These are phyloP conservation scores for Latrodectus elegans DNA, from an alignment of 2,888 invertebrate genomes.

Conservation along the genomic window DNA sequence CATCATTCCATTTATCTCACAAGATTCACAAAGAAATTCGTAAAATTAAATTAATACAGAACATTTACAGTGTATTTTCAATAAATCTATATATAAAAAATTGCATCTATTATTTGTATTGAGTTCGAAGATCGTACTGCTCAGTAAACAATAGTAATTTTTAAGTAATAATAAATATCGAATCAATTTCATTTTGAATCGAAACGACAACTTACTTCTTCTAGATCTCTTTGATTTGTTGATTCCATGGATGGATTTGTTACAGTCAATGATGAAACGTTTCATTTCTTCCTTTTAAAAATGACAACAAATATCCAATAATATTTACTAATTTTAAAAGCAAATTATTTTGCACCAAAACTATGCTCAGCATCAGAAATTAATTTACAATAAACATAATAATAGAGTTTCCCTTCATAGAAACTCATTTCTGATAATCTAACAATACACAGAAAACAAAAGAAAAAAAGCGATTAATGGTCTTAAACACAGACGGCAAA, in stretches of 20 bases:
- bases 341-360: too few species aligned
- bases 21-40: too few species aligned
- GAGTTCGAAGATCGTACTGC: neutral
- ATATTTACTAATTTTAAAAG: neutral
- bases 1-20: too few species aligned
- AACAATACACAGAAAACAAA: slow-evolving; percentile 44
- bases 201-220: slow-evolving; percentile 49
- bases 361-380: too few species aligned
- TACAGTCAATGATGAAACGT: slow-evolving; percentile 33
- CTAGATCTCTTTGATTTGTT: slow-evolving; percentile 67
- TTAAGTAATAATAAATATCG: neutral
- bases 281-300: slow-evolving; percentile 64
- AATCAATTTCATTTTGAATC: neutral
- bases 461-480: slow-evolving; percentile 43
- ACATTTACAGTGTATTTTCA: too few species aligned
- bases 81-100: too few species aligned
- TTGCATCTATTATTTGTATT: too few species aligned
- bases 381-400: too few species aligned
- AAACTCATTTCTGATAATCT: slow-evolving; percentile 8
- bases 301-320: slow-evolving; percentile 23
- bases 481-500: slow-evolving; percentile 59
- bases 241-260: slow-evolving; percentile 66
- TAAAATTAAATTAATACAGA: too few species aligned
- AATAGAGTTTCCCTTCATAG: neutral
- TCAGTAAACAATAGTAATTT: neutral